Evolutionary conservation across 1,140 invertebrate genomes (phyloP).

Genomic region (Steinernema khuongi): DNA sequence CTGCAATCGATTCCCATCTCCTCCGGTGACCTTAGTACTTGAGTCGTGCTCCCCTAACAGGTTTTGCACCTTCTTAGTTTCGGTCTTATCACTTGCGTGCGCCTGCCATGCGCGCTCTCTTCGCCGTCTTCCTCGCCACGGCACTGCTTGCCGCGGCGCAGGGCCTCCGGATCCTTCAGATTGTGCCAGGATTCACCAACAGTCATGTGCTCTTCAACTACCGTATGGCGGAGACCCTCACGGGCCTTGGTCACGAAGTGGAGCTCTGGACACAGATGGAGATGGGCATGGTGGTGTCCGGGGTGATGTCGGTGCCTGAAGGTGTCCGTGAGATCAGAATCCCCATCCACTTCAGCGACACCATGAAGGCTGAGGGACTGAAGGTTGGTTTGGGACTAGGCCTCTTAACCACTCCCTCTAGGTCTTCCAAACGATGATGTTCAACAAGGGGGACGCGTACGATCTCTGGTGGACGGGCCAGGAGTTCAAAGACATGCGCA

Average conservation of each 20-base stretch:
- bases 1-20: too few species aligned
- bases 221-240: conserved; percentile 49
- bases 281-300: conserved; percentile 56
- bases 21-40: too few species aligned
- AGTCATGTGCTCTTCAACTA: conserved; percentile 58
- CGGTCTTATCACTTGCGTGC: too few species aligned
- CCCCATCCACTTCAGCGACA: conserved; percentile 55
- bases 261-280: conserved; percentile 57
- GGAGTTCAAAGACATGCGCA: conserved; percentile 49
- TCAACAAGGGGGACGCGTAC: conserved; percentile 51
- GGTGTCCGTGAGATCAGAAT: conserved; percentile 48
- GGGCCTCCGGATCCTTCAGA: conserved; percentile 48
- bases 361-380: conserved; percentile 51
- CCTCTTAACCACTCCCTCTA: conserved; percentile 27
- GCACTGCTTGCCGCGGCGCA: conserved; percentile 1
- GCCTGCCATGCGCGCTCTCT: background rate
- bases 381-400: conserved; percentile 45
- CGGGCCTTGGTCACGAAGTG: conserved; percentile 51
- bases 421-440: conserved; percentile 59
- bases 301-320: conserved; percentile 46
- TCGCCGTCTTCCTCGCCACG: background rate
- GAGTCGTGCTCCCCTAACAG: too few species aligned
- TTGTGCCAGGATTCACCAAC: conserved; percentile 58
- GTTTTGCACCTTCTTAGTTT: too few species aligned
- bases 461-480: conserved; percentile 58